These are phyloP conservation scores for Hexactinellida sp. DNA, from an alignment of 37 sponge, comb jelly and placozoan genomes.

Conservation along the genomic window DNA sequence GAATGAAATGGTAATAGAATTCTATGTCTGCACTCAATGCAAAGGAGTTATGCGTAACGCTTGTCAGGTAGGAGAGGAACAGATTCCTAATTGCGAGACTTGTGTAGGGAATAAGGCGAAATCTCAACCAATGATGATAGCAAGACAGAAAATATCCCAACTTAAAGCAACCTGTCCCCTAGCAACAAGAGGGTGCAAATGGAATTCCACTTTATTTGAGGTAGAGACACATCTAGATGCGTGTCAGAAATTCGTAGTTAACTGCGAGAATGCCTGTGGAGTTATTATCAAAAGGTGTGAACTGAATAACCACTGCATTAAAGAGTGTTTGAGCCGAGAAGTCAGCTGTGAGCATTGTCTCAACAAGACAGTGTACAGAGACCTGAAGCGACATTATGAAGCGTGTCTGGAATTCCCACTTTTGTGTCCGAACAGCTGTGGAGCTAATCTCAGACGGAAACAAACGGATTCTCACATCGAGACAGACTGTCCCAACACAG, in stretches of 20 bases:
- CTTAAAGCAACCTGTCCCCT: background rate
- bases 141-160: background rate
- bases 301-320: background rate
- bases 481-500: background rate
- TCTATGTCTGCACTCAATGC: background rate
- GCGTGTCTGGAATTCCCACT: background rate
- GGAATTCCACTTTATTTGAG: background rate
- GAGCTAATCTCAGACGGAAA: background rate
- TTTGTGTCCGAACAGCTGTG: background rate
- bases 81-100: background rate
- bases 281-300: background rate
- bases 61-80: background rate
- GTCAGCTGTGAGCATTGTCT: background rate
- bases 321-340: background rate
- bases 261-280: background rate
- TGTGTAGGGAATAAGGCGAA: background rate
- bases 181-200: background rate
- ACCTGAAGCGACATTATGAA: background rate
- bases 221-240: background rate
- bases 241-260: background rate
- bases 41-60: background rate
- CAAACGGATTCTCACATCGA: background rate
- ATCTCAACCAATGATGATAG: background rate
- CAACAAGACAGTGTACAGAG: background rate
- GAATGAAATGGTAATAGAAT: background rate